These are phyloP conservation scores for Eulemur rufifrons DNA, from an alignment of 2,113 vertebrate genomes.

Conservation along the genomic window DNA sequence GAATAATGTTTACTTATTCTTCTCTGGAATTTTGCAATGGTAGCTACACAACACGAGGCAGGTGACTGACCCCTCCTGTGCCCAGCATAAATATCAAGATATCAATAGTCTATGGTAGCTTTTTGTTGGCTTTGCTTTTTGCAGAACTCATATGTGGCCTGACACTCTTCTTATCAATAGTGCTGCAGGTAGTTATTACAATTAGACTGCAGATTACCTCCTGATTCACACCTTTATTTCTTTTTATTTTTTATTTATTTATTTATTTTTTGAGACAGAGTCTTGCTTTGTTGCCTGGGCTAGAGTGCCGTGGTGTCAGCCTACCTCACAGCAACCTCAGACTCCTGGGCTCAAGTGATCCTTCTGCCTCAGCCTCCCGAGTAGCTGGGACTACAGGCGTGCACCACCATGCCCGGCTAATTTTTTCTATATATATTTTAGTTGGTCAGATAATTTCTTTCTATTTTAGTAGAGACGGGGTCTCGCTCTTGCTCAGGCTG, in stretches of 20 bases:
- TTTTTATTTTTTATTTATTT: not conserved
- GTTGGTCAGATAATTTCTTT: too few relatives aligned
- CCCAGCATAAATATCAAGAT: not conserved
- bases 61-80: not conserved
- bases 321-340: too few relatives aligned
- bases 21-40: not conserved
- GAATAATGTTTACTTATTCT: not conserved
- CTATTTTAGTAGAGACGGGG: too few relatives aligned
- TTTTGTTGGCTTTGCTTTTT: not conserved
- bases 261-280: not conserved
- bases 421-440: too few relatives aligned
- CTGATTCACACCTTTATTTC: not conserved
- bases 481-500: too few relatives aligned
- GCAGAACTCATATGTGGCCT: not conserved
- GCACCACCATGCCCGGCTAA: too few relatives aligned
- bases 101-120: not conserved
- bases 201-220: not conserved
- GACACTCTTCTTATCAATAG: not conserved
- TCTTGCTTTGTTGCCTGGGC: too few relatives aligned
- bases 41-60: not conserved
- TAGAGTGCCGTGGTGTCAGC: too few relatives aligned
- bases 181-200: not conserved
- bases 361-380: too few relatives aligned
- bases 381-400: too few relatives aligned
- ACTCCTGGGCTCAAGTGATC: too few relatives aligned